Percentiles rank a stretch among this genome's conserved stretches.
phyloP scores from a whole-genome alignment of 2,888 invertebrate genomes.

The Patella depressa region DNA sequence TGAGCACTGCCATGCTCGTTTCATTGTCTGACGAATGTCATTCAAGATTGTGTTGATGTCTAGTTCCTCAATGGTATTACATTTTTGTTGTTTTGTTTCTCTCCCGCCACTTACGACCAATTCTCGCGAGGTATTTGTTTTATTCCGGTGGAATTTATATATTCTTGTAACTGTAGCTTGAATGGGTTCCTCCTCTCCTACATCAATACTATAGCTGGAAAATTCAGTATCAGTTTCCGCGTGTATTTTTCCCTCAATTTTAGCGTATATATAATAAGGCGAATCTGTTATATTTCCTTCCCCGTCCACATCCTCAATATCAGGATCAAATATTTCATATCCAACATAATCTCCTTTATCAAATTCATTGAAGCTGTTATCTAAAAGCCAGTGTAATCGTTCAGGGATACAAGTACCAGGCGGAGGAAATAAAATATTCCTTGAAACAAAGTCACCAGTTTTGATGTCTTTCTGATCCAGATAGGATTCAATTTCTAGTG shows the following conservation, averaged over 20 bases:
- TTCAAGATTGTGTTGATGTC: constrained; percentile 26
- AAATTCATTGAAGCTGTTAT: constrained; percentile 36
- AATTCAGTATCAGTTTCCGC: neutral
- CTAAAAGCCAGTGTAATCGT: constrained; percentile 35
- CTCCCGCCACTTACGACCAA: neutral
- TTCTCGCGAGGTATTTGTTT: neutral
- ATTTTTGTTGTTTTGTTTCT: neutral
- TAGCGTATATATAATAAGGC: constrained; percentile 28
- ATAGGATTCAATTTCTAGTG: neutral
- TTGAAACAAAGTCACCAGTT: neutral
- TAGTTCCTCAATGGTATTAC: neutral
- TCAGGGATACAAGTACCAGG: constrained; percentile 41
- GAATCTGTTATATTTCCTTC: neutral
- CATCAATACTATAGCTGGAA: constrained; percentile 22
- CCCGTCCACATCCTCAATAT: constrained; percentile 8
- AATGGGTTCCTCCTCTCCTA: constrained; percentile 19
- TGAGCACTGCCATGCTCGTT: constrained; percentile 34
- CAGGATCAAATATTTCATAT: constrained; percentile 39
- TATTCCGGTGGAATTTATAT: constrained; percentile 33
- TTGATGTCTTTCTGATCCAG: neutral
- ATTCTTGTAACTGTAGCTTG: constrained; percentile 24
- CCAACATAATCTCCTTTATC: constrained; percentile 38
- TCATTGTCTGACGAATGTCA: constrained; percentile 37
- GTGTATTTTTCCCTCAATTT: constrained; percentile 17
- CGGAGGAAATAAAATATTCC: constrained; percentile 21